These are phyloP conservation scores for Blastomussa wellsi DNA, from an alignment of 92 coral and sea anemone genomes.

Conservation along the genomic window DNA sequence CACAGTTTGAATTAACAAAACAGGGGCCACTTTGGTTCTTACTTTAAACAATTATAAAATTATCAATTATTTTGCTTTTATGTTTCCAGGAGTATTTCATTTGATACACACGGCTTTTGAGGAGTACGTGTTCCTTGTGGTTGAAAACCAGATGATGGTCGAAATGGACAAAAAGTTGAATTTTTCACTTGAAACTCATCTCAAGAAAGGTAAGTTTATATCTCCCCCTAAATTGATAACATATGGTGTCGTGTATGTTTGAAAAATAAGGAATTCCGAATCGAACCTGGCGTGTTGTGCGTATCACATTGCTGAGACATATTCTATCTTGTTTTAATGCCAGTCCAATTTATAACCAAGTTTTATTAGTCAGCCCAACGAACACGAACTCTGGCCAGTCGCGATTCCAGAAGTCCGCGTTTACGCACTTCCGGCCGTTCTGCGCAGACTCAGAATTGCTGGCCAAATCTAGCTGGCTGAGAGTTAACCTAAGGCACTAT, in stretches of 20 bases:
- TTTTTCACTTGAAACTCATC: constrained; percentile 56
- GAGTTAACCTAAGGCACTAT: too few relatives aligned
- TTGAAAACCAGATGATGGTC: constrained; percentile 83
- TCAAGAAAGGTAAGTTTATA: constrained; percentile 54
- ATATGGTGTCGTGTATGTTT: not conserved
- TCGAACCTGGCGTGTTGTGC: not conserved
- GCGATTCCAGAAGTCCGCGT: too few relatives aligned
- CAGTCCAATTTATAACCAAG: too few relatives aligned
- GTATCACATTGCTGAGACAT: too few relatives aligned
- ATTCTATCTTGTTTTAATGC: too few relatives aligned
- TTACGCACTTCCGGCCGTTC: too few relatives aligned
- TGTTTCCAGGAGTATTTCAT: constrained; percentile 82
- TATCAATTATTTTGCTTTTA: not conserved
- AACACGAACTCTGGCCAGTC: too few relatives aligned
- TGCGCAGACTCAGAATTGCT: too few relatives aligned
- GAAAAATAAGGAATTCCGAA: not conserved
- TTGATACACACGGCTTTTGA: constrained; percentile 90
- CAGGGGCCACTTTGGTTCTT: not conserved
- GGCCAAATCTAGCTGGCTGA: too few relatives aligned
- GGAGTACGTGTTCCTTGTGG: constrained; percentile 86
- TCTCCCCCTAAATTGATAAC: not conserved
- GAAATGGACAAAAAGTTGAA: constrained; percentile 78
- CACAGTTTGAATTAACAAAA: not conserved
- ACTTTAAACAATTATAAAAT: not conserved
- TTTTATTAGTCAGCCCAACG: too few relatives aligned